These are phyloP conservation scores for Aleiodes sp. DNA, from an alignment of 1,140 invertebrate genomes.

Conservation along the genomic window DNA sequence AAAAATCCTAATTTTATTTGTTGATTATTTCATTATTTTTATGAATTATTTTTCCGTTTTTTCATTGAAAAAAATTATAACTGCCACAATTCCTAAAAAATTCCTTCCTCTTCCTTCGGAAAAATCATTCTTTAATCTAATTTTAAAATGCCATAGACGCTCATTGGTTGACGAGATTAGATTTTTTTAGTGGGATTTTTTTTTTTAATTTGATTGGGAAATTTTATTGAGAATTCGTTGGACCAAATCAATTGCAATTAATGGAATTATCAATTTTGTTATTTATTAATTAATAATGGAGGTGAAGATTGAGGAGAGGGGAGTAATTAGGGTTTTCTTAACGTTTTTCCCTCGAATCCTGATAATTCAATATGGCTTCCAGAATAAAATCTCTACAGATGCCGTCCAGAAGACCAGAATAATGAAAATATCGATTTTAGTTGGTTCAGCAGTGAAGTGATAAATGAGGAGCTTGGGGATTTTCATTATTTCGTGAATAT, in stretches of 20 bases:
- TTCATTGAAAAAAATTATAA: not conserved
- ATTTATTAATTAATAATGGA: not conserved
- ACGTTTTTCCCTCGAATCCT: constrained; percentile 24
- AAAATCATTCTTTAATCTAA: no score
- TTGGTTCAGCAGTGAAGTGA: constrained; percentile 23
- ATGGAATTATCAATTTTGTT: not conserved
- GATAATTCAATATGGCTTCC: constrained; percentile 42
- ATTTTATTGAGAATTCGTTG: not conserved
- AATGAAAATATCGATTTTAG: constrained; percentile 29
- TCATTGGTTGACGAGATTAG: no score
- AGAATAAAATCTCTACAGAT: constrained; percentile 43
- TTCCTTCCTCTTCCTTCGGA: no score
- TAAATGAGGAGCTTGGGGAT: no score
- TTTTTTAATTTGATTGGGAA: not conserved
- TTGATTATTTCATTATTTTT: constrained; percentile 17
- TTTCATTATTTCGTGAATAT: no score
- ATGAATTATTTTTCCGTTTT: not conserved
- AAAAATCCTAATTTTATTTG: constrained; percentile 32
- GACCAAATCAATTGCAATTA: constrained; percentile 1
- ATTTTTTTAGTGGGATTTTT: not conserved
- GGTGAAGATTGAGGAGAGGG: no score
- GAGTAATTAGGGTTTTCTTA: no score
- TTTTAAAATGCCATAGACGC: no score
- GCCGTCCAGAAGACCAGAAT: constrained; percentile 45
- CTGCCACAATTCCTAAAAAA: no score